These are phyloP conservation scores for Eupithecia tripunctaria DNA, from an alignment of 2,888 invertebrate genomes.

Conservation along the genomic window DNA sequence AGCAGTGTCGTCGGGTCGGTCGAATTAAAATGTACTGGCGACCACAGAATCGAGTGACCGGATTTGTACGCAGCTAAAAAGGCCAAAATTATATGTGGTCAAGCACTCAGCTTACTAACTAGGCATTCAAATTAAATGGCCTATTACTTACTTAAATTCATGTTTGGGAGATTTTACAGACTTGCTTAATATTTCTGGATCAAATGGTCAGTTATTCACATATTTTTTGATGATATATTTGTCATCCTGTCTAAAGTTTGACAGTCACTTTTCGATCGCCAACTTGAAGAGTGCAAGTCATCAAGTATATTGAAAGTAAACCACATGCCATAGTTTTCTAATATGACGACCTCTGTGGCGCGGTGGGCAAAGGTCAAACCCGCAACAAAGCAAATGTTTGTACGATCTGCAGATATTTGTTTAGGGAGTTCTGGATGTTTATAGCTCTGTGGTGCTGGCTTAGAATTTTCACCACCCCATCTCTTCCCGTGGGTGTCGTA, in stretches of 20 bases:
- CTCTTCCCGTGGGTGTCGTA: too few species aligned
- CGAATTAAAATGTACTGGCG: conserved; percentile 7
- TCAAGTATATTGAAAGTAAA: too few species aligned
- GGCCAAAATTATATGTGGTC: conserved; percentile 12
- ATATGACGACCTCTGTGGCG: too few species aligned
- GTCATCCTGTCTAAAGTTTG: background rate
- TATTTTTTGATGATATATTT: background rate
- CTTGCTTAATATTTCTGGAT: background rate
- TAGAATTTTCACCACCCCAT: too few species aligned
- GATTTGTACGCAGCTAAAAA: conserved; percentile 8
- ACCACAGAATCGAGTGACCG: conserved; percentile 12
- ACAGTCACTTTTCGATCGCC: background rate
- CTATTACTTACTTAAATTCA: background rate
- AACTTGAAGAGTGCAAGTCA: too few species aligned
- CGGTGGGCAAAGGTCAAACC: too few species aligned
- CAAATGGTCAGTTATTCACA: background rate
- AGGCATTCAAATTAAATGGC: background rate
- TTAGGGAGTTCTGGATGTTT: too few species aligned
- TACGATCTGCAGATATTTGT: too few species aligned
- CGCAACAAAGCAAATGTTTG: too few species aligned
- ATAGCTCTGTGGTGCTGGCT: too few species aligned
- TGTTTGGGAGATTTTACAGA: background rate
- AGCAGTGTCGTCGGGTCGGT: background rate
- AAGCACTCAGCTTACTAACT: conserved; percentile 10
- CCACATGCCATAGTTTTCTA: too few species aligned